Conservation (phyloP, 2,797 vertebrate genomes). For the Passerculus sandwichensis region DNA sequence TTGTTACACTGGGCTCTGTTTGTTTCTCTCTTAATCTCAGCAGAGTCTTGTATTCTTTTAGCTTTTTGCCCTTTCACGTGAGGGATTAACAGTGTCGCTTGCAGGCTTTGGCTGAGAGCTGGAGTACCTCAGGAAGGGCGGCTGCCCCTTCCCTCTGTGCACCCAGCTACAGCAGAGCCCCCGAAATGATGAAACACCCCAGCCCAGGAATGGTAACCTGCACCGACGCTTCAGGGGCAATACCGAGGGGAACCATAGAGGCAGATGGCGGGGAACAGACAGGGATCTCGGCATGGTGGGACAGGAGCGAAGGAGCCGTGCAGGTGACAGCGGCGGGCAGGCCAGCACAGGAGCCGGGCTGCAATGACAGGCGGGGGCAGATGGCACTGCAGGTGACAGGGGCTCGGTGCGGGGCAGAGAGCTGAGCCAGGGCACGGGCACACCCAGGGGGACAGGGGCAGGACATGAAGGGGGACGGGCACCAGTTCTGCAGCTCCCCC, state of each 20-base stretch:
- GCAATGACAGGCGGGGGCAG: background rate
- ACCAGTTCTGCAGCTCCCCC: background rate
- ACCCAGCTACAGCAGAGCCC: background rate
- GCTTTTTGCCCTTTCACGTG: conserved; percentile 58
- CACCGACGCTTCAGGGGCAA: background rate
- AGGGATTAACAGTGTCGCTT: background rate
- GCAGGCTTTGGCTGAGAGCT: background rate
- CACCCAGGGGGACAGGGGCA: rapidly evolving
- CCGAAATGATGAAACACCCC: background rate
- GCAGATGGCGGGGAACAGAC: background rate
- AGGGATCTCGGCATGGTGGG: rapidly evolving
- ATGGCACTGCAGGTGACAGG: background rate
- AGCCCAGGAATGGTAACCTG: background rate
- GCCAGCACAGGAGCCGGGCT: background rate
- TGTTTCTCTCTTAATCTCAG: conserved; percentile 61
- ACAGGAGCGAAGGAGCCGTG: rapidly evolving
- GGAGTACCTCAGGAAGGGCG: background rate
- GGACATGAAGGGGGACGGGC: background rate
- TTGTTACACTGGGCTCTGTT: conserved; percentile 39
- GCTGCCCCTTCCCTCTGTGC: background rate
- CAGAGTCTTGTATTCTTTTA: conserved; percentile 56
- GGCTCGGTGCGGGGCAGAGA: rapidly evolving
- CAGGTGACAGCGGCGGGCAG: background rate
- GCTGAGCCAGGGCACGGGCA: background rate
- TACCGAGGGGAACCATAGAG: rapidly evolving